Base-by-base conservation (phyloP, 2,888 invertebrate species). In the Rotaria magnacalcarata region DNA sequence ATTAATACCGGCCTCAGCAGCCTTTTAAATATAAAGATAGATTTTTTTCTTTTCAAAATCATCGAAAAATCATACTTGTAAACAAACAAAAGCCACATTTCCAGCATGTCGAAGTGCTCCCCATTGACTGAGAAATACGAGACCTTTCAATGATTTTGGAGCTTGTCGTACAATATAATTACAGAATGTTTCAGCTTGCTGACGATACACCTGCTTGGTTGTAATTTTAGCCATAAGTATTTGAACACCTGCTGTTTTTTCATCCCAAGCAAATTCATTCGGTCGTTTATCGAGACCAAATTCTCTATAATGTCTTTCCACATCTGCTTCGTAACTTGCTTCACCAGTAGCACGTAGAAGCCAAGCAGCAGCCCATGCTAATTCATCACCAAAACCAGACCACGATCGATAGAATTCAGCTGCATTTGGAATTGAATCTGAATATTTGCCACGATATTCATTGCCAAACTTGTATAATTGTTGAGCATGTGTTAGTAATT, bases 381-480 rank as follows among this genome's bases (percentile, higher is more conserved):
- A 87, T 86, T 90, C 90, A 85, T 90, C 90, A 8, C 88, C 87
- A 85, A 88, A 89, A 1, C 88, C 88, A 14, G 87, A 88, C 67
- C 67, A 67, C n/a, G 34, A 47, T 85, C 91, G 90, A 88, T 92
- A 92, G 88, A 91, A 93, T 87, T 91, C 91, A 21, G 91, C 91
- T 0, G 92, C 92, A 2, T 92, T 92, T 54, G 92, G 91, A 88
- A 93, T 92, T 0, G 92, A 91, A 87, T 92, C 92, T 87, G 92
- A 92, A 88, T 92, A 93, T 6, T 92, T 89, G 0, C 93, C 93
- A 67, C 92, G 90, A 88, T 92, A 90, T 19, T 89, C 89, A 41
- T 90, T 91, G 2, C 92, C 93, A 88, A 93, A 93, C 86, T 91
- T 89, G 89, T 92, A 93, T 56, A 93, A 90, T 88, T 93, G 90